Percentiles rank a stretch among this genome's conserved stretches.
phyloP scores from a whole-genome alignment of 1,140 invertebrate species.

The Cataglyphis hispanica region DNA sequence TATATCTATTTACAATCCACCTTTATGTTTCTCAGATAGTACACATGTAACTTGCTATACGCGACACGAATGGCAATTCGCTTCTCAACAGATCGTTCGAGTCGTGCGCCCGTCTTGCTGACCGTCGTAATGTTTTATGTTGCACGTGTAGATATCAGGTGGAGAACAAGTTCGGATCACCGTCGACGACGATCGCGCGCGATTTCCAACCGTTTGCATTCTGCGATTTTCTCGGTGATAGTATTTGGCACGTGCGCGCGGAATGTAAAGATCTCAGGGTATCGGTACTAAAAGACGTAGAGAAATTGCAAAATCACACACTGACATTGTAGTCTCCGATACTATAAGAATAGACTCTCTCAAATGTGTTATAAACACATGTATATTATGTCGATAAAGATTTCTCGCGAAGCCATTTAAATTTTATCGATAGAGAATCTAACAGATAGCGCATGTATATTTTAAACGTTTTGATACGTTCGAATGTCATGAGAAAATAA shows the following conservation, averaged over 20 bases:
- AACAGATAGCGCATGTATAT: too few relatives aligned
- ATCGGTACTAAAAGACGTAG: not conserved
- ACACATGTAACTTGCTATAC: conserved; percentile 72
- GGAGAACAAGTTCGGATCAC: conserved; percentile 36
- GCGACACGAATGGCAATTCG: conserved; percentile 77
- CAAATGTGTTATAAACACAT: not conserved
- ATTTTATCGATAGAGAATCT: not conserved
- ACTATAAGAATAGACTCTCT: not conserved
- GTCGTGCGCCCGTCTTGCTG: conserved; percentile 47
- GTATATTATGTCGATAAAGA: not conserved
- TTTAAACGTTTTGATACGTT: not conserved
- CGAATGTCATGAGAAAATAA: not conserved
- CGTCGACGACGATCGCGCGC: conserved; percentile 3
- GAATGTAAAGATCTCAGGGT: conserved; percentile 10
- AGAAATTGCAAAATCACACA: conserved; percentile 34
- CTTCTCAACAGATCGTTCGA: conserved; percentile 69
- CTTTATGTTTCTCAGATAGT: conserved; percentile 72
- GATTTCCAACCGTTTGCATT: conserved; percentile 48
- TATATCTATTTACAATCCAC: conserved; percentile 75
- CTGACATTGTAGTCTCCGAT: not conserved
- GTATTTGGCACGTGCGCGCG: conserved; percentile 19
- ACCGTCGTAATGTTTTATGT: not conserved
- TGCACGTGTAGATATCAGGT: not conserved
- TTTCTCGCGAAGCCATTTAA: not conserved
- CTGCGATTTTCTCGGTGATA: conserved; percentile 13